phyloP scores from a whole-genome alignment of 2,113 vertebrate genomes.

The Pandion haliaetus region DNA sequence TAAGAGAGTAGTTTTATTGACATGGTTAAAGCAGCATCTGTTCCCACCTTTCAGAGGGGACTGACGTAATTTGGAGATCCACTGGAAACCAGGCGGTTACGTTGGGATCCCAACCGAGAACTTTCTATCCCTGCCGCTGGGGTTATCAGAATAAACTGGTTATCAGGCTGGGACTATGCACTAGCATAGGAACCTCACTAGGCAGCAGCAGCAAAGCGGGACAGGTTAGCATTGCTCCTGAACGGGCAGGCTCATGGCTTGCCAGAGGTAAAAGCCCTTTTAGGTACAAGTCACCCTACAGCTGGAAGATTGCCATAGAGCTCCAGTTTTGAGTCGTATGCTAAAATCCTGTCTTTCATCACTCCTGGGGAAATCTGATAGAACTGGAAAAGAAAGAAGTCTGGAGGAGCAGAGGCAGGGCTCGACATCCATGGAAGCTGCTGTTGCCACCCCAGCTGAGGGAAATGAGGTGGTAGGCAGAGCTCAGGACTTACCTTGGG shows the following conservation, averaged over 20 bases:
- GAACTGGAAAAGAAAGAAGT: background rate
- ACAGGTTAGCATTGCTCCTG: accelerated
- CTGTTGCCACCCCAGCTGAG: background rate
- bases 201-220: accelerated
- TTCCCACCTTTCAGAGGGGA: background rate
- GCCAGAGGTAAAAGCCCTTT: background rate
- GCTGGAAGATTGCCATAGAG: too few species aligned
- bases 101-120: background rate
- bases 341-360: background rate
- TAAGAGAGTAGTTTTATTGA: background rate
- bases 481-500: background rate
- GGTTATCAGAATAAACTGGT: background rate
- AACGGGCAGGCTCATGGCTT: background rate
- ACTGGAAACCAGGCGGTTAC: background rate
- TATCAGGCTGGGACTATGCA: background rate
- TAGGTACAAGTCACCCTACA: background rate
- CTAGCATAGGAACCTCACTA: background rate
- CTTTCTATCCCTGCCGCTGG: background rate
- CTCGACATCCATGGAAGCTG: background rate
- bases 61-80: background rate
- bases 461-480: background rate
- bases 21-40: background rate
- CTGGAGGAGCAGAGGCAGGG: background rate
- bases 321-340: background rate
- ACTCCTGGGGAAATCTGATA: background rate